Conservation (phyloP, 2,797 vertebrate species). For the Pangasius larnaudii region DNA sequence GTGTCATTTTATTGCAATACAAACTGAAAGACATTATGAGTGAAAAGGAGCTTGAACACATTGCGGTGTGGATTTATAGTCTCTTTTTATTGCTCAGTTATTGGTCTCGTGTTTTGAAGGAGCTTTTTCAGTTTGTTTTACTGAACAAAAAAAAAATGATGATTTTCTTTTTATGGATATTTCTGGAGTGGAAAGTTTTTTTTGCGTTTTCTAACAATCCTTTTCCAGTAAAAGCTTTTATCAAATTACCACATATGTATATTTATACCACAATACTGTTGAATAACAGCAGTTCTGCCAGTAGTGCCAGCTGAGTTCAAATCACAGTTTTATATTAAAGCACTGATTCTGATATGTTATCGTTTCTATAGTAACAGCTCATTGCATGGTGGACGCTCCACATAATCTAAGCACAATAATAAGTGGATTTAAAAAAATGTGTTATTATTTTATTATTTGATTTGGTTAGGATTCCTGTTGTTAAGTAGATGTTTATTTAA, state of each 20-base stretch:
- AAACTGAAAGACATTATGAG: slow-evolving; percentile 37
- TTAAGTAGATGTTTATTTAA: not conserved
- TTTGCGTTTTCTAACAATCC: not conserved
- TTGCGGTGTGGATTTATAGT: slow-evolving; percentile 32
- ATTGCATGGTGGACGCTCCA: not conserved
- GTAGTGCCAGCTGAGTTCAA: not conserved
- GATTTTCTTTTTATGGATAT: not conserved
- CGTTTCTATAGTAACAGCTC: not conserved
- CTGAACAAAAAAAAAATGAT: not conserved
- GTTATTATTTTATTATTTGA: not conserved
- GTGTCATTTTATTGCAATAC: slow-evolving; percentile 33
- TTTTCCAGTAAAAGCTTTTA: slow-evolving; percentile 8
- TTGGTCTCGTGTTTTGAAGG: not conserved
- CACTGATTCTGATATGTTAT: not conserved
- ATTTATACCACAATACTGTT: not conserved
- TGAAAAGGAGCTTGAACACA: slow-evolving; percentile 20
- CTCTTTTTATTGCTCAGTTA: slow-evolving; percentile 27
- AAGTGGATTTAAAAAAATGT: not conserved
- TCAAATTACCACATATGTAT: slow-evolving; percentile 31
- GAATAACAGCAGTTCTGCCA: not conserved
- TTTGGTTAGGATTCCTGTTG: not conserved
- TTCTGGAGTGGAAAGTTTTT: slow-evolving; percentile 9
- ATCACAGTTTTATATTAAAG: not conserved
- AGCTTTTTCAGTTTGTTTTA: slow-evolving; percentile 13
- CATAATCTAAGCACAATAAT: not conserved